A percentile compares a stretch with the other conserved stretches of the same genome.
Evolutionary conservation across 2,888 invertebrate genomes (phyloP).

Genomic region (Cryptophagus acutangulus): DNA sequence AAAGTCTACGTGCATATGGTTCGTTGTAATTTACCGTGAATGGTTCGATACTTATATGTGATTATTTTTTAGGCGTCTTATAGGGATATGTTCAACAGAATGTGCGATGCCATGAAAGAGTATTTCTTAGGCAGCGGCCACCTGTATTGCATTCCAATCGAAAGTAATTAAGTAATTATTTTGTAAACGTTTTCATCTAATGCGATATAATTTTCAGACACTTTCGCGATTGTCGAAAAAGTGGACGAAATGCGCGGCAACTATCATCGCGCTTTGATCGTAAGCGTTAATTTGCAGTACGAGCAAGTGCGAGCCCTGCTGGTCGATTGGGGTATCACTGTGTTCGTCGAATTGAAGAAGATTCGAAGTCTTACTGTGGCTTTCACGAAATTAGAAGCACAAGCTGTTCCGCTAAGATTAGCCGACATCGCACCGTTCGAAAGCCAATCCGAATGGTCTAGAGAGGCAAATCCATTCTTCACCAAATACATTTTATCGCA

Average conservation of each 20-base stretch:
- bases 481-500: slow-evolving; percentile 39
- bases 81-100: too few species aligned
- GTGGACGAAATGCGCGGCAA: slow-evolving; percentile 38
- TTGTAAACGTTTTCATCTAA: not conserved
- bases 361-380: slow-evolving; percentile 50
- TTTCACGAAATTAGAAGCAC: slow-evolving; percentile 36
- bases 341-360: slow-evolving; percentile 50
- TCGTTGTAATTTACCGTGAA: slow-evolving; percentile 33
- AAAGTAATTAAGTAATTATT: slow-evolving; percentile 26
- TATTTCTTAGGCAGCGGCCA: too few species aligned
- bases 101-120: too few species aligned
- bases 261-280: slow-evolving; percentile 61
- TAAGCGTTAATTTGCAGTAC: slow-evolving; percentile 44
- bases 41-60: too few species aligned
- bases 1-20: slow-evolving; percentile 63
- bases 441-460: slow-evolving; percentile 42
- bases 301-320: slow-evolving; percentile 54
- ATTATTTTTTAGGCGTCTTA: too few species aligned
- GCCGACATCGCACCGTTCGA: slow-evolving; percentile 48
- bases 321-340: slow-evolving; percentile 59
- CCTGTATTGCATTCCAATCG: slow-evolving; percentile 34
- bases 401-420: slow-evolving; percentile 47
- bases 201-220: slow-evolving; percentile 46
- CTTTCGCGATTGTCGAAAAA: slow-evolving; percentile 51
- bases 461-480: slow-evolving; percentile 41